These are phyloP conservation scores for Centropyge bicolor DNA, from an alignment of 2,797 vertebrate genomes.

Conservation along the genomic window DNA sequence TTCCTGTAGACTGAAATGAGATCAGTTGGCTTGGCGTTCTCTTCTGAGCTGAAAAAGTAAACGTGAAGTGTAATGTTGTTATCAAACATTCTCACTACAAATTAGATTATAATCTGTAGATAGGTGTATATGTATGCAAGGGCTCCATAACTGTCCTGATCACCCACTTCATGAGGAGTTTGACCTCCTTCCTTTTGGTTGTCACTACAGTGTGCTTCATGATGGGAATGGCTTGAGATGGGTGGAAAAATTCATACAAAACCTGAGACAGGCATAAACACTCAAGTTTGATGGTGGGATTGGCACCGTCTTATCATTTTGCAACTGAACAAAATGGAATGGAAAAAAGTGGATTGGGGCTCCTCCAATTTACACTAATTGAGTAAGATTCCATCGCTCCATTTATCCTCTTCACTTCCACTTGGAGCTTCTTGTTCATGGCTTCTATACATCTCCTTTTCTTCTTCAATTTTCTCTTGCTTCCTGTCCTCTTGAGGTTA, in stretches of 20 bases:
- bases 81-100: background rate
- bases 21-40: background rate
- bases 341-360: background rate
- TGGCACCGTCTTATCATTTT: too few species aligned
- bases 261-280: background rate
- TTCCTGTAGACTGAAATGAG: background rate
- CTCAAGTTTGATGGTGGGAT: background rate
- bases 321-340: background rate
- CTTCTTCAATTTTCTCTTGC: background rate
- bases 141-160: background rate
- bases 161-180: background rate
- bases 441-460: background rate
- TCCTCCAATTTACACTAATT: background rate
- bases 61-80: background rate
- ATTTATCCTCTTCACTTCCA: background rate
- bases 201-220: too few species aligned
- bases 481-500: constrained; percentile 34
- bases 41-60: background rate
- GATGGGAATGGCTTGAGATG: too few species aligned
- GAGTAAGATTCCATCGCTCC: background rate
- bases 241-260: too few species aligned
- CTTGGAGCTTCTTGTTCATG: background rate
- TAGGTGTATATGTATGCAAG: background rate
- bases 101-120: background rate
- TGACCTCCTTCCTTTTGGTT: too few species aligned